Conservation (phyloP, 2,797 vertebrate genomes). For the Neosalanx taihuensis region DNA sequence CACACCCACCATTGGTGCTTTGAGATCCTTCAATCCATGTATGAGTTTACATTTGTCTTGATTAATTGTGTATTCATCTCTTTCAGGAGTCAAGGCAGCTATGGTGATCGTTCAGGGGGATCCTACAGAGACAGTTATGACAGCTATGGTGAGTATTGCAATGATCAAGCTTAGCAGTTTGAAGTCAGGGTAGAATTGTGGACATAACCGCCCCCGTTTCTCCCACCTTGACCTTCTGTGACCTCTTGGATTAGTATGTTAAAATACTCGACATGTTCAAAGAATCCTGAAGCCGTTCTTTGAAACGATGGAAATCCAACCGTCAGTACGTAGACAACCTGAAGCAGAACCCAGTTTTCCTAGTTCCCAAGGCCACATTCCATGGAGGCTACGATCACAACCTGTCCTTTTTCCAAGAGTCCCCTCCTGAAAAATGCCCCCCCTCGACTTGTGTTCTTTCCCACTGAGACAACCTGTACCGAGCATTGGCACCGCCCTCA, state of each 20-base stretch:
- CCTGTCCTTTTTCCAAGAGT: constrained; percentile 9
- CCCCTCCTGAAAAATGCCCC: constrained; percentile 4
- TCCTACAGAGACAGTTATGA: constrained; percentile 59
- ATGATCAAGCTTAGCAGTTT: constrained; percentile 32
- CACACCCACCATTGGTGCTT: not conserved
- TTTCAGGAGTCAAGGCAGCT: constrained; percentile 50
- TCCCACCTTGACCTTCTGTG: constrained; percentile 3
- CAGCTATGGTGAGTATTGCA: constrained; percentile 54
- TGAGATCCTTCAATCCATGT: not conserved
- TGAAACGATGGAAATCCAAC: constrained; percentile 6
- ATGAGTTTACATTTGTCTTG: not conserved
- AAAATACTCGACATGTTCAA: constrained; percentile 11
- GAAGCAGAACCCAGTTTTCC: not conserved
- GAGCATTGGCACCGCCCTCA: constrained; percentile 2
- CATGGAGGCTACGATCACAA: constrained; percentile 10
- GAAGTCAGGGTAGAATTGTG: constrained; percentile 10
- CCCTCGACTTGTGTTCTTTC: not conserved
- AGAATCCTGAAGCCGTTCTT: constrained; percentile 4
- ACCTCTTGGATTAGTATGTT: constrained; percentile 13
- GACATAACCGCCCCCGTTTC: not conserved
- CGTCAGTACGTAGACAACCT: not conserved
- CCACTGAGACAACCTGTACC: constrained; percentile 2
- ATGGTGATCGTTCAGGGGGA: constrained; percentile 52
- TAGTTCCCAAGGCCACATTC: not conserved
- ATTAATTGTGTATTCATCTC: not conserved